These are phyloP conservation scores for Trissoscelio sp. DNA, from an alignment of 2,888 invertebrate genomes.

Conservation along the genomic window DNA sequence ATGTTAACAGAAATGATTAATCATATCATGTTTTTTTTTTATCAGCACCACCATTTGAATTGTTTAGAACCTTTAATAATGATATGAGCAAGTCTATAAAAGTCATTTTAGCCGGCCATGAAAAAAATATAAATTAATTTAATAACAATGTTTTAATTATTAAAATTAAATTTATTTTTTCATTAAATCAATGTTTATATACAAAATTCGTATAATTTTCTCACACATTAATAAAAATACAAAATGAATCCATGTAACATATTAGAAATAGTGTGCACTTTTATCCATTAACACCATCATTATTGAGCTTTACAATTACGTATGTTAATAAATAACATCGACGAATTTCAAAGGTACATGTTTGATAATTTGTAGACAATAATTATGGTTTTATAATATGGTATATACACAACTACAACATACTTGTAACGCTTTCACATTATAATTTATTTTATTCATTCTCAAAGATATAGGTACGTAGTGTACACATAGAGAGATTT, in stretches of 20 bases:
- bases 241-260: slow-evolving; percentile 35
- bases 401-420: slow-evolving; percentile 25
- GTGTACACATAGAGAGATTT: slow-evolving; percentile 25
- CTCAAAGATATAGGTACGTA: slow-evolving; percentile 20
- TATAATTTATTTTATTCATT: slow-evolving; percentile 24
- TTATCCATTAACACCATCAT: slow-evolving; percentile 10
- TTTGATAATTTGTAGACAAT: slow-evolving; percentile 4
- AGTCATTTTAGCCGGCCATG: too few species aligned
- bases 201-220: slow-evolving; percentile 34
- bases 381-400: slow-evolving; percentile 16
- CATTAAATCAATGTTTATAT: slow-evolving; percentile 31
- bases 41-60: too few species aligned
- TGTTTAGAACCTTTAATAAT: too few species aligned
- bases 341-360: slow-evolving; percentile 8
- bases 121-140: background rate
- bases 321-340: slow-evolving; percentile 7
- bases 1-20: too few species aligned
- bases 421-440: slow-evolving; percentile 27
- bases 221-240: slow-evolving; percentile 34
- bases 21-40: too few species aligned
- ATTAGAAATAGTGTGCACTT: slow-evolving; percentile 12
- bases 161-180: slow-evolving; percentile 40
- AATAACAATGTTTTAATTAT: slow-evolving; percentile 13
- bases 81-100: too few species aligned
- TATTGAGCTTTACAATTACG: slow-evolving; percentile 31